These are phyloP conservation scores for Ciconia maguari DNA, from an alignment of 2,113 vertebrate genomes.

Conservation along the genomic window DNA sequence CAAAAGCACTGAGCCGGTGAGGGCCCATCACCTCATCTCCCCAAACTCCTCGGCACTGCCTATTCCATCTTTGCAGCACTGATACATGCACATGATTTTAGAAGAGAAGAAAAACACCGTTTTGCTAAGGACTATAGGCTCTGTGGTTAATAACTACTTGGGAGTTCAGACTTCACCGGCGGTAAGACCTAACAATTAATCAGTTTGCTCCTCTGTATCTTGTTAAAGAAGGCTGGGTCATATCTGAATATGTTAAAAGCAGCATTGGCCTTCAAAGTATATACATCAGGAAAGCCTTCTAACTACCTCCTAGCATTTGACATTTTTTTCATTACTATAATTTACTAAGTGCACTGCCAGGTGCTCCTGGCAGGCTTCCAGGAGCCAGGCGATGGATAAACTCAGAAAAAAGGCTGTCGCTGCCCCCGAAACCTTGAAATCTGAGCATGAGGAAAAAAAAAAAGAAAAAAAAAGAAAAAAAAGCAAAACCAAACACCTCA, in stretches of 20 bases:
- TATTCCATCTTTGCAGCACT: neutral
- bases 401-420: neutral
- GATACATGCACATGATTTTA: rapidly evolving
- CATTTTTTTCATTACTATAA: slow-evolving; percentile 20
- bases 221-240: neutral
- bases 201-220: neutral
- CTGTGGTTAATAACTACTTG: neutral
- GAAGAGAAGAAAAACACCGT: neutral
- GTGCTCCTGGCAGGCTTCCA: slow-evolving; percentile 30
- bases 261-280: neutral
- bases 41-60: neutral
- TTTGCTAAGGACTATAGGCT: neutral
- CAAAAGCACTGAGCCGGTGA: neutral
- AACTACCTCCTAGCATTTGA: slow-evolving; percentile 3
- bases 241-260: slow-evolving; percentile 32
- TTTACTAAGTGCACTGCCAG: slow-evolving; percentile 42
- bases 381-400: neutral
- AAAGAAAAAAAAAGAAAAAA: rapidly evolving
- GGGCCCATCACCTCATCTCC: neutral
- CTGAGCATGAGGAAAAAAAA: neutral
- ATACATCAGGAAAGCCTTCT: neutral
- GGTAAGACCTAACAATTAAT: neutral
- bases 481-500: neutral
- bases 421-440: neutral
- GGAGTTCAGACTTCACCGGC: neutral